Percentiles rank a stretch among this genome's conserved stretches.
phyloP scores from a whole-genome alignment of 2,113 vertebrate genomes.

The Litocranius walleri region DNA sequence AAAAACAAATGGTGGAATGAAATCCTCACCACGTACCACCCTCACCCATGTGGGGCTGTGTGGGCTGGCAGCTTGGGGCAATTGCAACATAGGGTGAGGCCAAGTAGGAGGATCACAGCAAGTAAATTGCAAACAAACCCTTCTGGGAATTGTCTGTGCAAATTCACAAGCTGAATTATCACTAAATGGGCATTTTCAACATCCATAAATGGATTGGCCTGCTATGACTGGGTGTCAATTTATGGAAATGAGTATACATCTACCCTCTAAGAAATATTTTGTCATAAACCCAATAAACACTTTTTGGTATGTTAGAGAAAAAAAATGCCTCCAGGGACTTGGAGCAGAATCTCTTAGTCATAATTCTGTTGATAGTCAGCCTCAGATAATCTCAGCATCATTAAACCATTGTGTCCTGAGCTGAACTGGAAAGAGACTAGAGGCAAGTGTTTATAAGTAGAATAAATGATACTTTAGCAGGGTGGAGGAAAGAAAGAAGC shows the following conservation, averaged over 20 bases:
- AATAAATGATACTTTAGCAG: background rate
- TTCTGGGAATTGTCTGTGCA: background rate
- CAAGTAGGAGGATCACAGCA: background rate
- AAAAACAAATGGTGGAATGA: background rate
- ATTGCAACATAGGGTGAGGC: background rate
- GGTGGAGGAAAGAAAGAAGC: background rate
- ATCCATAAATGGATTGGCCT: background rate
- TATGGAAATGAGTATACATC: background rate
- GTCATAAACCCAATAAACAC: constrained; percentile 30
- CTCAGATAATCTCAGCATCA: background rate
- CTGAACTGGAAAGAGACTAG: background rate
- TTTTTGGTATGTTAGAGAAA: background rate
- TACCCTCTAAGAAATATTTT: background rate
- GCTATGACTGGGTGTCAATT: background rate
- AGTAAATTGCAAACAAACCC: background rate
- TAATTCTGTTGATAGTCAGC: background rate
- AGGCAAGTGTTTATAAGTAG: background rate
- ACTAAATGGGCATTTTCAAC: background rate
- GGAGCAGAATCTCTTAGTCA: constrained; percentile 6
- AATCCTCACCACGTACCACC: background rate
- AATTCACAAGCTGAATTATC: background rate
- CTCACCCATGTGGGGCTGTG: background rate
- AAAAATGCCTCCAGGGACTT: background rate
- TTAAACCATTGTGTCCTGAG: background rate
- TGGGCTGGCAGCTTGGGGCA: background rate